Conservation (phyloP, 2,888 invertebrate genomes). For the Cheilosia urbana region DNA sequence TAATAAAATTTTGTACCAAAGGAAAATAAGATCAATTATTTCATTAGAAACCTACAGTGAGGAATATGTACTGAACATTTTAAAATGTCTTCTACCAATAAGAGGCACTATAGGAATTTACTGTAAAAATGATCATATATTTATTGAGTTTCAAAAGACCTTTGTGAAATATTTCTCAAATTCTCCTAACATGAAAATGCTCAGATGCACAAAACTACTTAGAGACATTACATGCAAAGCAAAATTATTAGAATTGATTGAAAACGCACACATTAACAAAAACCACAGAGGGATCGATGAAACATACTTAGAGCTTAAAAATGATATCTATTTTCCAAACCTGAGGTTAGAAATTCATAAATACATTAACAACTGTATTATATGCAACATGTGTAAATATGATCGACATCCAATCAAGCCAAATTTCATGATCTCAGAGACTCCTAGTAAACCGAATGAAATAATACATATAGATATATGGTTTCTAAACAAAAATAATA, state of each 20-base stretch:
- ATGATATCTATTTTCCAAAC: constrained; percentile 32
- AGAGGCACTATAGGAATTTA: neutral
- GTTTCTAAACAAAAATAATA: neutral
- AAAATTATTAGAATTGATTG: neutral
- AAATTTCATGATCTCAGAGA: constrained; percentile 47
- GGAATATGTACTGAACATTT: neutral
- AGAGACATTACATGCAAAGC: constrained; percentile 7
- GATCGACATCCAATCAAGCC: constrained; percentile 20
- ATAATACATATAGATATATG: constrained; percentile 44
- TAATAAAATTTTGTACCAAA: constrained; percentile 1
- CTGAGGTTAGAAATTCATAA: constrained; percentile 41
- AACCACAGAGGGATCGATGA: constrained; percentile 18
- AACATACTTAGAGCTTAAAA: constrained; percentile 47
- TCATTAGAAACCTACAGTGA: neutral
- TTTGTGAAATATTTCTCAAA: constrained; percentile 3
- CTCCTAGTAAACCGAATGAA: constrained; percentile 43
- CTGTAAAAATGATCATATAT: neutral
- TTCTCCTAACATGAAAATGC: constrained; percentile 8
- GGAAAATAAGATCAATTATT: constrained; percentile 14
- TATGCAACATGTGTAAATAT: constrained; percentile 52
- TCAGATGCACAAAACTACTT: constrained; percentile 1
- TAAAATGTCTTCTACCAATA: neutral
- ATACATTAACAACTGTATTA: constrained; percentile 56
- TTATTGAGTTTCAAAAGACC: constrained; percentile 5
- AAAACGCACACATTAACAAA: too few species aligned